phyloP scores from a whole-genome alignment of 2,888 invertebrate genomes.

The Rhagonycha lutea region DNA sequence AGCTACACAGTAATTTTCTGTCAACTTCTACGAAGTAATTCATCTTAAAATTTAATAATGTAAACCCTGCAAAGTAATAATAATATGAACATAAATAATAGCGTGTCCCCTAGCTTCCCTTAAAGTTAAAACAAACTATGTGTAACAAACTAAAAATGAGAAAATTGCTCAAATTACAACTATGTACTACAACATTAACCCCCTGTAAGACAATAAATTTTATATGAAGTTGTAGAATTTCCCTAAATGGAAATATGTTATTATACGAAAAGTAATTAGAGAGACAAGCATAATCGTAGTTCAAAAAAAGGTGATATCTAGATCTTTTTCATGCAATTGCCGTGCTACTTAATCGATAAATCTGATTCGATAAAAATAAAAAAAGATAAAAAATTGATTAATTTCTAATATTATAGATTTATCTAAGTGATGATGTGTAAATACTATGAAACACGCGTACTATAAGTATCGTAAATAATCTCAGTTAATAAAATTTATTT shows the following conservation, averaged over 20 bases:
- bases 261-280: neutral
- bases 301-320: neutral
- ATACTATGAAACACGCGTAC: too few relatives aligned
- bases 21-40: neutral
- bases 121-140: neutral
- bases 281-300: neutral
- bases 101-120: neutral
- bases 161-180: neutral
- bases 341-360: neutral
- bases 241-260: neutral
- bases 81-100: conserved; percentile 1
- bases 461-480: too few relatives aligned
- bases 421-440: too few relatives aligned
- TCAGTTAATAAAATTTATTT: too few relatives aligned
- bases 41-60: conserved; percentile 4
- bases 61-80: neutral
- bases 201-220: neutral
- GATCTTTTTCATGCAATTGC: neutral
- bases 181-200: neutral
- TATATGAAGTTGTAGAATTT: neutral
- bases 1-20: neutral
- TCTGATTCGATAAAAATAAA: too few relatives aligned
- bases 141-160: neutral
- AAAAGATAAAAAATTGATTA: too few relatives aligned
- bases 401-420: too few relatives aligned